phyloP scores from a whole-genome alignment of 2,888 invertebrate genomes.

The Ischnus inquisitorius region DNA sequence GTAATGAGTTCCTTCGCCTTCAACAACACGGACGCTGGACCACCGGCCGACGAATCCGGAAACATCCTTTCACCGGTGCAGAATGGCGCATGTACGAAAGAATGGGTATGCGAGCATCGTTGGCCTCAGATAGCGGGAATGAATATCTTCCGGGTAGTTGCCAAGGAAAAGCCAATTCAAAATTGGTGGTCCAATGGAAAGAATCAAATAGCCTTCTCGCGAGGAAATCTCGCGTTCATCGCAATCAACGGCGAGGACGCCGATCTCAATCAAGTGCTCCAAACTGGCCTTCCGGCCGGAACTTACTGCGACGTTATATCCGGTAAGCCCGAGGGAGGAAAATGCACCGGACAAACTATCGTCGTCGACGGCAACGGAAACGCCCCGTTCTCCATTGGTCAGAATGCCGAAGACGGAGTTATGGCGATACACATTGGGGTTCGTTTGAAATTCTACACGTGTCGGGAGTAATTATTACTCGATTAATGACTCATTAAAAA shows the following conservation, averaged over 20 bases:
- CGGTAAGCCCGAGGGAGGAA: conserved; percentile 87
- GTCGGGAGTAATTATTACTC: not conserved
- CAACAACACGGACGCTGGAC: conserved; percentile 81
- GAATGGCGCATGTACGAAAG: conserved; percentile 81
- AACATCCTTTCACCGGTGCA: conserved; percentile 83
- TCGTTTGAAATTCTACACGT: not conserved
- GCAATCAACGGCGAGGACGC: conserved; percentile 90
- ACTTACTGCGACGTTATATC: conserved; percentile 94
- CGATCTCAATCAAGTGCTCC: conserved; percentile 87
- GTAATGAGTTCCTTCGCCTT: conserved; percentile 88
- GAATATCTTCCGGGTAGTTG: conserved; percentile 84
- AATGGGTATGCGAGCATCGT: conserved; percentile 85
- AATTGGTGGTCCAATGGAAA: conserved; percentile 86
- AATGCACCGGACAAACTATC: conserved; percentile 89
- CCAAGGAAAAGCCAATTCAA: conserved; percentile 75
- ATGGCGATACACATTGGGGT: conserved; percentile 88
- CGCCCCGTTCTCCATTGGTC: conserved; percentile 87
- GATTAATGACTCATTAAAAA: not conserved
- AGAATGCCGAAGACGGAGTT: conserved; percentile 88
- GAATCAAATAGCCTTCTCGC: conserved; percentile 83
- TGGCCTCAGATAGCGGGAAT: conserved; percentile 84
- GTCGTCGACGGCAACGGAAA: conserved; percentile 88
- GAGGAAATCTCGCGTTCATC: conserved; percentile 87
- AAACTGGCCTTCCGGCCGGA: conserved; percentile 92
- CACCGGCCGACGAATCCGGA: conserved; percentile 82